These are phyloP conservation scores for Solenodon paradoxus DNA, from an alignment of 2,113 vertebrate species.

Conservation along the genomic window DNA sequence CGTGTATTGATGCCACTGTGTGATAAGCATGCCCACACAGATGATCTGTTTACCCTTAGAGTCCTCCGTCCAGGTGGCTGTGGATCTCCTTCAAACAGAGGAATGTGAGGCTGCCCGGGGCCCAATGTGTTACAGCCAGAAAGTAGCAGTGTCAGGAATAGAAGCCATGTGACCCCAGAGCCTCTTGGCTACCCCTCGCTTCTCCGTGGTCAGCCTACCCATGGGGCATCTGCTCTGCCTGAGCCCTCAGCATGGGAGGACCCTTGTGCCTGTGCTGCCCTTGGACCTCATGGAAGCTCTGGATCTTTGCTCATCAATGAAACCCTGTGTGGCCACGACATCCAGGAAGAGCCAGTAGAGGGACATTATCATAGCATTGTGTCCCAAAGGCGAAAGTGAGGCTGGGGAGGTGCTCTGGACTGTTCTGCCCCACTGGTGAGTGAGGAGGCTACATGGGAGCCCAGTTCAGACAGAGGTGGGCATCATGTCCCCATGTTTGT, in stretches of 20 bases:
- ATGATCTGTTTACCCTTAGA: background rate
- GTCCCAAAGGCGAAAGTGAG: background rate
- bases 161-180: background rate
- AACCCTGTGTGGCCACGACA: accelerated
- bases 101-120: background rate
- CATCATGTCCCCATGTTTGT: background rate
- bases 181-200: background rate
- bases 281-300: background rate
- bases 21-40: background rate
- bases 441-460: background rate
- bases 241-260: background rate
- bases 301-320: background rate
- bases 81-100: background rate
- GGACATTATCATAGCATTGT: background rate
- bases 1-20: background rate
- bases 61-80: background rate
- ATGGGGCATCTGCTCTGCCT: background rate
- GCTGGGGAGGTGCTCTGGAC: background rate
- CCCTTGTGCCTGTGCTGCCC: background rate
- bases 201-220: background rate
- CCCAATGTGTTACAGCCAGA: background rate
- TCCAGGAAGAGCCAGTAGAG: background rate
- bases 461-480: background rate
- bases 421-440: background rate
- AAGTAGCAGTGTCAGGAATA: background rate